Base-by-base conservation (phyloP, 2,888 invertebrate species). In the Lochmaea crataegi region DNA sequence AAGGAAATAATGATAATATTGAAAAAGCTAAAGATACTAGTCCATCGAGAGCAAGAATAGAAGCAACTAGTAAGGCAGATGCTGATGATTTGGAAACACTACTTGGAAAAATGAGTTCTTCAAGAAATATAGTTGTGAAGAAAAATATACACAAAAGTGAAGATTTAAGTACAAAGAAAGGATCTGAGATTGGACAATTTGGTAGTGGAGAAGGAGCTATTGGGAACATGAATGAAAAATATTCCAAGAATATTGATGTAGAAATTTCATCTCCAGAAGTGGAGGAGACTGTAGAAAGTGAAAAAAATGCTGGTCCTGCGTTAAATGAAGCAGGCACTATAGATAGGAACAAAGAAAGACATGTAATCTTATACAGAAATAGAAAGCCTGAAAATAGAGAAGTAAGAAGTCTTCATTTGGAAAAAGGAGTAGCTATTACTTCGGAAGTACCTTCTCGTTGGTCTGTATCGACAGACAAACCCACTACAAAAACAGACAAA, bases 281-380 rank as follows among this genome's bases (percentile, higher is more conserved):
- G 16, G 18, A n/a, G 6, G n/a, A 14, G 6, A 14, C 14, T 6
- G 48, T 26, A 38, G 38, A 60, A 32, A 32, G 26, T n/a, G 32
- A 32, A 10, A 63, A 12, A 7, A 42, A 1, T 63, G 2, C 42
- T 7, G 64, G 51, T n/a, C 9, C 22, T 51, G 51, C n/a, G 57
- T 12, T 41, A 16, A 58, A 22, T 9, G 48, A 45, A 48, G 14
- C 26, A 10, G 65, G 65, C 2, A 67, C 67, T 26, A 18, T 67
- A 67, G 22, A 42, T 58, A 42, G 42, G 14, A 45, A 26, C 6
- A 26, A 14, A 38, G 63, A 63, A 32, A 53, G 53, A 53, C 56
- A 70, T 41, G 57, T 64, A 14, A 70, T 70, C 22, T 65, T 70
- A 41, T 65, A 64, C n/a, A 56, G 64, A 70, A 65, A 70, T 48